phyloP scores from a whole-genome alignment of 2,888 invertebrate genomes.

The Ormyrus pomaceus region DNA sequence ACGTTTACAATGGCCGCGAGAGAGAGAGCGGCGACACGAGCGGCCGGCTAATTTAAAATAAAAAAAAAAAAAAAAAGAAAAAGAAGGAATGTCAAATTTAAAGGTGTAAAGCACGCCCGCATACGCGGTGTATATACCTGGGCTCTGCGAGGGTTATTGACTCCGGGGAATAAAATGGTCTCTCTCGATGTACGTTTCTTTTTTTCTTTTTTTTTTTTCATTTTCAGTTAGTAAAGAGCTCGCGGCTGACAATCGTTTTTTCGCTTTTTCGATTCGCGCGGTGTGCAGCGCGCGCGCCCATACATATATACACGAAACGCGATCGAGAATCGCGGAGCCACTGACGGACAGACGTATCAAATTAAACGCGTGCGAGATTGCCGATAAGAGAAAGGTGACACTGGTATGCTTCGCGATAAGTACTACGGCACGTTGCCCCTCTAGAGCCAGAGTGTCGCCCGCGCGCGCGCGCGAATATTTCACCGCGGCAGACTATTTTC shows the following conservation, averaged over 20 bases:
- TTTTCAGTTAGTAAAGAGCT: too few relatives aligned
- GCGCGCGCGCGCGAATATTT: neutral
- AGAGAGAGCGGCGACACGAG: too few relatives aligned
- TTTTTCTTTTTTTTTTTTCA: too few relatives aligned
- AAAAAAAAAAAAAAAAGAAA: too few relatives aligned
- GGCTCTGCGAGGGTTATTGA: too few relatives aligned
- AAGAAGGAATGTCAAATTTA: too few relatives aligned
- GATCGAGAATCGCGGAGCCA: constrained; percentile 44
- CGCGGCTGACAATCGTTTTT: constrained; percentile 19
- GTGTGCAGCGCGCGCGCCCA: constrained; percentile 28
- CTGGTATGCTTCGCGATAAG: constrained; percentile 64
- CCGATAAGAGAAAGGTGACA: constrained; percentile 72
- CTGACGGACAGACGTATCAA: constrained; percentile 59
- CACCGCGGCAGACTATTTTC: neutral
- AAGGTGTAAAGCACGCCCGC: too few relatives aligned
- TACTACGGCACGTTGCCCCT: constrained; percentile 11
- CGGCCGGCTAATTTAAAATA: too few relatives aligned
- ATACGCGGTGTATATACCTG: too few relatives aligned
- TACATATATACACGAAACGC: neutral
- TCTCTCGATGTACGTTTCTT: too few relatives aligned
- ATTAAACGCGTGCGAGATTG: constrained; percentile 66
- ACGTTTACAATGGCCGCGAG: too few relatives aligned
- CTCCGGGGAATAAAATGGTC: too few relatives aligned
- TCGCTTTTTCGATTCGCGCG: constrained; percentile 8
- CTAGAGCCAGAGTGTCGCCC: neutral